phyloP scores from a whole-genome alignment of 2,888 invertebrate species.

The Leucophora obtusa region DNA sequence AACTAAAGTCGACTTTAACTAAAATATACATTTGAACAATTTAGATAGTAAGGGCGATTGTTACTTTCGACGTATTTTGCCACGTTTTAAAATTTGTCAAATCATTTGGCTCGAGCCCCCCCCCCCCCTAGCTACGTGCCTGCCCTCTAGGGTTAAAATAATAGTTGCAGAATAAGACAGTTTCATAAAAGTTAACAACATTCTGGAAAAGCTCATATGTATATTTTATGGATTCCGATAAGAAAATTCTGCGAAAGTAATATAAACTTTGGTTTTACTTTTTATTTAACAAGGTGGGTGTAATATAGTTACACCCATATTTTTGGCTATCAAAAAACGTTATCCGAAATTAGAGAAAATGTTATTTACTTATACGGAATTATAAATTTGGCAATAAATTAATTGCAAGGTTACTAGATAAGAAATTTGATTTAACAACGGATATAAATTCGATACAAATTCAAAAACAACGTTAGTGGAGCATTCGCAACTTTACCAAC shows the following conservation, averaged over 20 bases:
- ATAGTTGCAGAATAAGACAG: too few species aligned
- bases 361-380: not conserved
- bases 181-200: too few species aligned
- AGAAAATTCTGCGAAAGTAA: not conserved
- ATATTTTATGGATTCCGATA: not conserved
- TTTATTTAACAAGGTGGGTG: too few species aligned
- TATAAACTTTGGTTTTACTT: not conserved
- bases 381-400: not conserved
- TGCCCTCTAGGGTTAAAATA: too few species aligned
- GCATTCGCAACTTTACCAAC: not conserved
- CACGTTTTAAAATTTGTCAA: too few species aligned
- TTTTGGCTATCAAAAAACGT: not conserved
- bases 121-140: too few species aligned
- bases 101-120: too few species aligned
- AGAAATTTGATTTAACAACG: not conserved
- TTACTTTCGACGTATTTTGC: too few species aligned
- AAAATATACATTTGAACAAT: too few species aligned
- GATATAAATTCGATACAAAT: conserved; percentile 18
- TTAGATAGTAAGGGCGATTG: too few species aligned
- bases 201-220: too few species aligned
- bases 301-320: not conserved
- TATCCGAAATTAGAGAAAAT: conserved; percentile 7
- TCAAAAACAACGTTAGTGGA: not conserved
- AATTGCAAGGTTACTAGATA: conserved; percentile 16
- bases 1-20: too few species aligned